A percentile compares a stretch with the other conserved stretches of the same genome.
These are phyloP conservation scores for Rhinella marina DNA, from an alignment of 2,797 vertebrate species.

Conservation along the genomic window DNA sequence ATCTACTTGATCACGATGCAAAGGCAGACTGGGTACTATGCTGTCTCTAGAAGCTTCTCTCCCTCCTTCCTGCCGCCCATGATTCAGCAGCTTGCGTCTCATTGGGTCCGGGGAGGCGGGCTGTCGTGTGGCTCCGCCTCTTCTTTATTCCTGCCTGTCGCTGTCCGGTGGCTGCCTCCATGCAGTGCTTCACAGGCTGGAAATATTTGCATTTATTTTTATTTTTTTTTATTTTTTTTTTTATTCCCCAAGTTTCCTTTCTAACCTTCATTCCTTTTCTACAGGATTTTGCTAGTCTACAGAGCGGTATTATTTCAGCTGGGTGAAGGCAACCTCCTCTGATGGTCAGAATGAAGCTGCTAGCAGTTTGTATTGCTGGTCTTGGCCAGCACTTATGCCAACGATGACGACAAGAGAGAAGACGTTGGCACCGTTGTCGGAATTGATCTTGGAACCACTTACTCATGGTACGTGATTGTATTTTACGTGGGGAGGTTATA, in stretches of 20 bases:
- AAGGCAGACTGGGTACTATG: neutral
- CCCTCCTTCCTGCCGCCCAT: slow-evolving; percentile 42
- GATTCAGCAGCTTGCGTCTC: slow-evolving; percentile 2
- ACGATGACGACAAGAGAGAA: slow-evolving; percentile 88
- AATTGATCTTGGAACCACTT: slow-evolving; percentile 92
- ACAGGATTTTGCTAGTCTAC: slow-evolving; percentile 2
- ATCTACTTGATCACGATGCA: neutral
- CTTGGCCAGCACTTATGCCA: slow-evolving; percentile 75
- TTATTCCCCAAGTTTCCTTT: neutral
- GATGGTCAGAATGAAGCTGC: slow-evolving; percentile 58
- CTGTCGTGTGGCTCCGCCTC: slow-evolving; percentile 4
- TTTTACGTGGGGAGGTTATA: neutral
- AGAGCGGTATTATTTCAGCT: neutral
- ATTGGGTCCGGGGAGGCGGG: slow-evolving; percentile 42
- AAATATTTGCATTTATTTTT: no score
- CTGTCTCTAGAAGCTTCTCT: slow-evolving; percentile 60
- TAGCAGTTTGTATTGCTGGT: slow-evolving; percentile 74
- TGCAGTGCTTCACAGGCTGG: neutral
- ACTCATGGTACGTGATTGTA: slow-evolving; percentile 83
- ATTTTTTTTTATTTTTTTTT: no score
- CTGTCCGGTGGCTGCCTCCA: neutral
- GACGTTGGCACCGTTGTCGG: slow-evolving; percentile 89
- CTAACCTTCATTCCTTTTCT: neutral
- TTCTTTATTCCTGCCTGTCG: slow-evolving; percentile 4
- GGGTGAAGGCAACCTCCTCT: neutral